Evolutionary conservation across 2,797 vertebrate species (phyloP).

Genomic region (Etheostoma perlongum): DNA sequence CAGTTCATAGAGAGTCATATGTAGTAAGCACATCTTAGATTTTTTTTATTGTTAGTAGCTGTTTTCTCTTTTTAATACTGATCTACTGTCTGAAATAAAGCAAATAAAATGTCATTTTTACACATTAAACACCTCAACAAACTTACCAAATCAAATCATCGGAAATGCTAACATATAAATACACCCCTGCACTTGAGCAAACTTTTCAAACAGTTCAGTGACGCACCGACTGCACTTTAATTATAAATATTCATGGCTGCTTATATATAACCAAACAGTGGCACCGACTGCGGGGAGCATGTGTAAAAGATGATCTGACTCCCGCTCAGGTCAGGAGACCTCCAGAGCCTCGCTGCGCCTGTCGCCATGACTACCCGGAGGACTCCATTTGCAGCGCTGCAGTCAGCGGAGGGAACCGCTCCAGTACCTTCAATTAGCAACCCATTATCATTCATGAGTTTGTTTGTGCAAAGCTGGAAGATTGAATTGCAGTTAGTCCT

Average conservation of each 20-base stretch:
- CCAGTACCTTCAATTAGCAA: constrained; percentile 78
- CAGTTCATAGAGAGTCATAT: neutral
- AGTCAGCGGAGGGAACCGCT: constrained; percentile 64
- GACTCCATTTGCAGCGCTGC: constrained; percentile 73
- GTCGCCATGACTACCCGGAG: constrained; percentile 72
- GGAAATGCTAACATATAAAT: constrained; percentile 11
- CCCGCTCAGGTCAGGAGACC: constrained; percentile 67
- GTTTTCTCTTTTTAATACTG: constrained; percentile 11
- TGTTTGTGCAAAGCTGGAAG: constrained; percentile 76
- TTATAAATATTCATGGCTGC: constrained; percentile 70
- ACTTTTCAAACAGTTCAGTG: constrained; percentile 34
- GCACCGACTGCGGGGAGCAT: constrained; percentile 36
- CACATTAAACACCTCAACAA: neutral
- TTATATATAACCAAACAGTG: constrained; percentile 58
- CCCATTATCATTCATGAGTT: constrained; percentile 82
- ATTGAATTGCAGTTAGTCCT: constrained; percentile 70
- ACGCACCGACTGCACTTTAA: constrained; percentile 27
- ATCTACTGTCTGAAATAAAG: neutral
- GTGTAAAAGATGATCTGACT: constrained; percentile 63
- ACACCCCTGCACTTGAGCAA: neutral
- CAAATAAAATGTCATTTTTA: constrained; percentile 1
- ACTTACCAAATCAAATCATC: neutral
- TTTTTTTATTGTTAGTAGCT: neutral
- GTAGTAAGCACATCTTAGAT: too few relatives aligned
- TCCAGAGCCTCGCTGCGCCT: constrained; percentile 48